phyloP scores from a whole-genome alignment of 2,888 invertebrate species.

The Cephus pygmeus region DNA sequence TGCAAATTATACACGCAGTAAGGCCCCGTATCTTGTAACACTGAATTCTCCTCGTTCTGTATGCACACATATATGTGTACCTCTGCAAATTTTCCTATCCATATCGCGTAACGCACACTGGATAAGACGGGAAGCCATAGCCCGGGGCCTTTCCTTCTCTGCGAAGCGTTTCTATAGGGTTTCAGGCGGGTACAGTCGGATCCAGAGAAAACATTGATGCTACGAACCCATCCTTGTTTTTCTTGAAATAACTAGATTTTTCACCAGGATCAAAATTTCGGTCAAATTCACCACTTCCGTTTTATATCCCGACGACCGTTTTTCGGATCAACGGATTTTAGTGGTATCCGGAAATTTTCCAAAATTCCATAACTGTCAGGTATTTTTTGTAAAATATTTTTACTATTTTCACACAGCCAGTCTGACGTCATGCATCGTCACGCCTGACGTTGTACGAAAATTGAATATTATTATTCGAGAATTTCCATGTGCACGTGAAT shows the following conservation, averaged over 20 bases:
- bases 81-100: conserved; percentile 48
- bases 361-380: not conserved
- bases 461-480: not conserved
- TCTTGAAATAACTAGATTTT: not conserved
- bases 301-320: not conserved
- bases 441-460: not conserved
- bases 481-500: not conserved
- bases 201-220: not conserved
- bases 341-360: not conserved
- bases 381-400: not conserved
- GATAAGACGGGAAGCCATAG: conserved; percentile 62
- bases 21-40: not conserved
- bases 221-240: not conserved
- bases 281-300: not conserved
- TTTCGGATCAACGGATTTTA: not conserved
- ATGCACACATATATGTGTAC: not conserved
- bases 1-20: not conserved
- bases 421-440: not conserved
- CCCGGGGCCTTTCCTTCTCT: conserved; percentile 54
- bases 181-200: conserved; percentile 45
- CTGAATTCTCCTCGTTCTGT: too few species aligned
- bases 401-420: not conserved
- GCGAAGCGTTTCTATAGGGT: conserved; percentile 33
- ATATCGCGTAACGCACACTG: conserved; percentile 48
- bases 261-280: not conserved